Evolutionary conservation across 2,888 invertebrate species (phyloP), one percentile per base, ranked within the genome.

Genomic region (Lepetodrilus schrolli): DNA sequence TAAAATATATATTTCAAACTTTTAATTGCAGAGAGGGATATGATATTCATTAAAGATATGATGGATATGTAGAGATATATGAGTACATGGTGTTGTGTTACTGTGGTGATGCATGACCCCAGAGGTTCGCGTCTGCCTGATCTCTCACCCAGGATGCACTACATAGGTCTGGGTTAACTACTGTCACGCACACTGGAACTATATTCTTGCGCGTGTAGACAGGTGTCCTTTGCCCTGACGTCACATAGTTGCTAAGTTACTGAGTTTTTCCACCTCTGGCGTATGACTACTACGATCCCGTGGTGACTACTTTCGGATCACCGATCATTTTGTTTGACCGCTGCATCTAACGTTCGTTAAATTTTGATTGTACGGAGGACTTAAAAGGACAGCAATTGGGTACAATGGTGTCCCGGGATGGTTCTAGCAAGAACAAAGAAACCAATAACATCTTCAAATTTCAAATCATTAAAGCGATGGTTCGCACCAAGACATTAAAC

Each of bases 121-220:
- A 13, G 68, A 13, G 47, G 23, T 23, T 26, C 26, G 47, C 26
- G 68, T 30, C 21, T 43, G 43, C 23, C 17, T 68, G 47, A 30
- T 47, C 68, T 30, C 13, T 47, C 30, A 47, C 47, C 26, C 21
- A 66, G 66, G 74, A 73, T 69, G 74, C 78, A 73, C 65, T 50
- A 69, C 36, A n/a, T 74, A 72, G 71, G 75, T 72, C 73, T 34
- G 38, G 70, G 69, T 70, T 76, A 77, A 69, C 72, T 71, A 72
- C 66, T 77, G 77, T 77, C 77, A 72, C 81, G 78, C 74, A 74
- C 70, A 75, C 34, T 76, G 79, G 84, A 81, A 83, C 84, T 84
- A 84, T 78, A 80, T 84, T 81, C 76, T 80, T 79, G 82, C 80
- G 84, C 76, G 82, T 74, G 81, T 74, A 79, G 79, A 81, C 79